Base-by-base conservation (phyloP, 1,140 invertebrate species). In the Bombus confusus region DNA sequence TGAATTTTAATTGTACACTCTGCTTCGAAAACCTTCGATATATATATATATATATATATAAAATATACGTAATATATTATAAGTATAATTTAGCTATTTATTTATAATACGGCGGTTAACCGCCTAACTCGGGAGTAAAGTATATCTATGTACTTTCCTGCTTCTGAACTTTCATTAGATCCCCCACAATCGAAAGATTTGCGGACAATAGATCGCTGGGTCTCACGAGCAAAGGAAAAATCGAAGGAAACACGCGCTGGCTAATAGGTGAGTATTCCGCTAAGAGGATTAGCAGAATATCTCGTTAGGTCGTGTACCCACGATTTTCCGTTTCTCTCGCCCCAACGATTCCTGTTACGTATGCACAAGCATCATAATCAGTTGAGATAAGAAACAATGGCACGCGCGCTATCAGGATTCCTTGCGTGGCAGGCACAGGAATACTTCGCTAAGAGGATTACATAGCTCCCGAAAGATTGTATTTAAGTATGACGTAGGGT, bases 361-460 rank as follows among this genome's bases (percentile, higher is more conserved):
- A 72, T 41, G 73, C 83, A 31, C 71, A 39, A 68, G 80, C 83
- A 59, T 77, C 74, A 18, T 88, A 88, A 88, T 88, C 87, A 80
- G 72, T 73, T 34, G n/a, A 47, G 80, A 86, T 86, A 88, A 89
- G 87, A 85, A 86, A 86, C 87, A 88, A 88, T 73, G 72, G 75
- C 75, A 64, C 59, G 18, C 57, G 78, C 59, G 83, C 47, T 78
- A 85, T 88, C 83, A 59, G 87, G 59, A 52, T 74, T 47, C 73
- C 34, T n/a, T 34, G 25, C 12, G 59, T 34, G 52, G 66, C 85
- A 57, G 79, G 80, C 87, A 28, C 59, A 62, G 47, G 76, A 82
- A 79, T 89, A 89, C 84, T 88, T 77, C 31, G 72, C 47, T 90
- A 90, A 90, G 88, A 86, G 88, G 88, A 90, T 90, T 90, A 90